phyloP scores from a whole-genome alignment of 2,113 vertebrate genomes.

The Eulemur macaco region DNA sequence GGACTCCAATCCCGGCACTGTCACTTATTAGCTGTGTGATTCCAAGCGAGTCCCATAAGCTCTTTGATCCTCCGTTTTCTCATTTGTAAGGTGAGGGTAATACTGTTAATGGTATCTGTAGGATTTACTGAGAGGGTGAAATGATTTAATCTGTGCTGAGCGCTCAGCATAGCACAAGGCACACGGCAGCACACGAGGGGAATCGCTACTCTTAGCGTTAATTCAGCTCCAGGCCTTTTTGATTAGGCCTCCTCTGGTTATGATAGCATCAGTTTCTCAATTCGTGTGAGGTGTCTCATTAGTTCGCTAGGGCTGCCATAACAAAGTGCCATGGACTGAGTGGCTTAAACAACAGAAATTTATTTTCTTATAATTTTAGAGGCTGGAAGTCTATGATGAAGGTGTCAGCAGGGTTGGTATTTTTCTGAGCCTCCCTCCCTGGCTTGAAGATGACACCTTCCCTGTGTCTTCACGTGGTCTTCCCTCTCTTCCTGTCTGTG shows the following conservation, averaged over 20 bases:
- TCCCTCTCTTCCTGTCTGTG: not conserved
- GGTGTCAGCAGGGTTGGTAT: not conserved
- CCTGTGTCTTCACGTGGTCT: not conserved
- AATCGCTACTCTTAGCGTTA: too few relatives aligned
- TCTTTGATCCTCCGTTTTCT: not conserved
- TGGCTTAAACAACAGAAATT: not conserved
- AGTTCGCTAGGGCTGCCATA: not conserved
- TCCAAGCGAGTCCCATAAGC: not conserved
- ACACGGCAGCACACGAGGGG: not conserved
- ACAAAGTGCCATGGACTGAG: not conserved
- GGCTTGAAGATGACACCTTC: not conserved
- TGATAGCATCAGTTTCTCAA: not conserved
- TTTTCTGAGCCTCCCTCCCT: not conserved
- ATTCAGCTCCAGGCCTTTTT: not conserved
- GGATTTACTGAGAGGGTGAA: not conserved
- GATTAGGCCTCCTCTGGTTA: not conserved
- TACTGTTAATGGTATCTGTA: not conserved
- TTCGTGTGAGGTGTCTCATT: not conserved
- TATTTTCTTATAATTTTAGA: not conserved
- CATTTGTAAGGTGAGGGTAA: not conserved
- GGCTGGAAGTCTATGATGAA: not conserved
- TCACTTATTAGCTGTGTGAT: too few relatives aligned
- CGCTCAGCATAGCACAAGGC: too few relatives aligned
- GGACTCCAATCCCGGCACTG: not conserved
- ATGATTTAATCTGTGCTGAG: not conserved